Base-by-base conservation (phyloP, 2,888 invertebrate species). In the Choristoneura rosaceana region DNA sequence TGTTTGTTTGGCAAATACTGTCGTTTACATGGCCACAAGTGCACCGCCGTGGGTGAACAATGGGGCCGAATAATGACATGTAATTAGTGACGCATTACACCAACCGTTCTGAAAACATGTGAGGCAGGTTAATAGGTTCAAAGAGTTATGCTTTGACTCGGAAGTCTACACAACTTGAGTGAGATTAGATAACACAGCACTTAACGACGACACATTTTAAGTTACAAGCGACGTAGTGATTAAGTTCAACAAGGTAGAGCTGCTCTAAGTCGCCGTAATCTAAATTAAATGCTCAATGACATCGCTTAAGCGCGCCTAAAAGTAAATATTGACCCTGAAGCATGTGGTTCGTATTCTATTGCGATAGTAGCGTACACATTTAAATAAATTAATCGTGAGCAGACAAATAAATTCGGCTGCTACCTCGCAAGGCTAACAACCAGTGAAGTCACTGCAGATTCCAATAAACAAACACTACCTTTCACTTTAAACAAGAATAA, bases 401-500 rank as follows among this genome's bases (percentile, higher is more conserved):
- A 69, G 73, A 69, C 64, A 73, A 81, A 82, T 83, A 84, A 86
- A 89, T 88, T 81, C 82, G 85, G 84, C 84, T 82, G 84, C 84
- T 82, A 76, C 75, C 76, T 74, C 78, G 83, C 93, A 93, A 93
- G 93, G 93, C 85, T 85, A 91, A 88, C 92, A 77, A 86, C 86
- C 84, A 87, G 78, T 81, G 84, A 84, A 85, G 85, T 86, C 86
- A 90, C 85, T 87, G 89, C 87, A 82, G 81, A 84, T 81, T 78
- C 76, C 77, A 76, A 86, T 43, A 86, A 85, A 81, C 81, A 79
- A 80, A 82, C 80, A 84, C 79, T 78, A 87, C 87, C 88, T 81
- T 84, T 91, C 92, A 91, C 92, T 91, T 87, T 79, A 85, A 84
- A 87, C 80, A 84, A 84, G 87, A 86, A 87, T 88, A 84, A 91